A percentile compares a stretch with the other conserved stretches of the same genome.
Evolutionary conservation across 1,140 invertebrate species (phyloP).

Genomic region (Ericerus pela): DNA sequence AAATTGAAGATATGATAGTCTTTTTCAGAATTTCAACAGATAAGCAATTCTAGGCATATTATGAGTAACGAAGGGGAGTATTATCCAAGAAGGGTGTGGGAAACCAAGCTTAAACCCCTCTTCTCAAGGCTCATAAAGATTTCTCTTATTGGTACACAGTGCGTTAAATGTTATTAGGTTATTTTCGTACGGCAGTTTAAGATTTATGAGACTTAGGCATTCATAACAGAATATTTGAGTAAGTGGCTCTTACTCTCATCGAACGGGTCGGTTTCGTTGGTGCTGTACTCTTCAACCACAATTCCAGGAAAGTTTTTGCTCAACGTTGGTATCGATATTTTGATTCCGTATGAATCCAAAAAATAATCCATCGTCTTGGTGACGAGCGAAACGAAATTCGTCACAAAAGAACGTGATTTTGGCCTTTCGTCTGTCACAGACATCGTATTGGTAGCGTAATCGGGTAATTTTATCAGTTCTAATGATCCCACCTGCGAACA

Average conservation of each 20-base stretch:
- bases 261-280: not conserved
- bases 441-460: not conserved
- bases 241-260: not conserved
- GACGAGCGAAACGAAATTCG: not conserved
- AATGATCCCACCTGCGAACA: not conserved
- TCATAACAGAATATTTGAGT: not conserved
- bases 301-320: not conserved
- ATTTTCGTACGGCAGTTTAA: not conserved
- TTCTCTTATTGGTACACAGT: not conserved
- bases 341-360: not conserved
- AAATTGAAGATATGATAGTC: no score
- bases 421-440: not conserved
- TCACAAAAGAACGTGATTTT: not conserved
- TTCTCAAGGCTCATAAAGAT: not conserved
- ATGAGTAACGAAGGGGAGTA: not conserved
- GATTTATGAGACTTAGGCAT: no score
- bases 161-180: not conserved
- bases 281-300: not conserved
- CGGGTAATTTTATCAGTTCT: constrained; percentile 4
- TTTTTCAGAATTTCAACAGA: no score
- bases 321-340: not conserved
- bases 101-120: not conserved
- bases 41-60: no score
- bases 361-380: not conserved
- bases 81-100: not conserved